Percentiles rank a stretch among this genome's conserved stretches.
phyloP scores from a whole-genome alignment of 2,797 vertebrate genomes.

The Macropus fuliginosus region DNA sequence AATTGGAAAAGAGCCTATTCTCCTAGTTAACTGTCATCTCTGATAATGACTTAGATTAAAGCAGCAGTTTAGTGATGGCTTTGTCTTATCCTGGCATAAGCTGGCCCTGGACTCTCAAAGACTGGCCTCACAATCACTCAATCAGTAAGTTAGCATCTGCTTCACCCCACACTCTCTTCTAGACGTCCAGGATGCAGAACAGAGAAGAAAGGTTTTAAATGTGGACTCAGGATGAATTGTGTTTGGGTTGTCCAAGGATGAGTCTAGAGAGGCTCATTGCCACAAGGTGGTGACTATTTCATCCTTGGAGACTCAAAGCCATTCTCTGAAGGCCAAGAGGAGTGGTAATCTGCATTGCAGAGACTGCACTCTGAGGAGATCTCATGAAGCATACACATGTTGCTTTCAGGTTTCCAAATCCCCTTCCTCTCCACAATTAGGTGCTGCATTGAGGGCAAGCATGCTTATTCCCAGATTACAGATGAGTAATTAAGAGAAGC shows the following conservation, averaged over 20 bases:
- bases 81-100: not conserved
- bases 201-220: not conserved
- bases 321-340: not conserved
- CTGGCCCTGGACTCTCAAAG: not conserved
- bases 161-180: not conserved
- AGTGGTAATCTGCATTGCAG: not conserved
- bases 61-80: not conserved
- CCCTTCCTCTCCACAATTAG: not conserved
- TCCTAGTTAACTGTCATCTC: not conserved
- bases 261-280: not conserved
- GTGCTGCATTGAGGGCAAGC: too few relatives aligned
- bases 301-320: not conserved
- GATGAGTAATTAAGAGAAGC: not conserved
- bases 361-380: not conserved
- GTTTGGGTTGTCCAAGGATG: not conserved
- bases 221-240: not conserved
- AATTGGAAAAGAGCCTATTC: not conserved
- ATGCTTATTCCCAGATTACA: not conserved
- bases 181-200: not conserved
- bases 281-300: not conserved
- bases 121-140: not conserved
- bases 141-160: not conserved
- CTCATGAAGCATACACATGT: too few relatives aligned
- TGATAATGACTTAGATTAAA: not conserved
- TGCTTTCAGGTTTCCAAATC: not conserved